Base-by-base conservation (phyloP, 2,797 vertebrate genomes). In the Knipowitschia caucasica region DNA sequence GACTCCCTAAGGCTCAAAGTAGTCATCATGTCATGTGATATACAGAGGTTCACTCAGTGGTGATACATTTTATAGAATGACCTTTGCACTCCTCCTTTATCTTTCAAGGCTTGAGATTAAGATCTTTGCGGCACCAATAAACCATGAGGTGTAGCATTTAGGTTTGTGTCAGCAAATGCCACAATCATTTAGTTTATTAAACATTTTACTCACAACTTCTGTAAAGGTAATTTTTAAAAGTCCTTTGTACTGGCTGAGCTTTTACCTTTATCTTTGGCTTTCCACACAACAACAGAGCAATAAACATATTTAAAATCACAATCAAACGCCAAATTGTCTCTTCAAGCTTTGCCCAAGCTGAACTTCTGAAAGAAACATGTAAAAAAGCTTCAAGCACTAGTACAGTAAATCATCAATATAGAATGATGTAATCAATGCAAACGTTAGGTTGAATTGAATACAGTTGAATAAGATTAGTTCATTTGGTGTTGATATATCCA, bases 231-330 rank as follows among this genome's bases (percentile, higher is more conserved):
- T n/a, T n/a, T n/a, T n/a, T 5, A 54, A 24, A 70, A 53, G 69
- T 54, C 54, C 44, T 8, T 26, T 31, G 59, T 59, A 57, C 11
- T 2, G 25, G 11, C 5, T 75, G 69, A 82, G 45, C 74, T 80
- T 78, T 80, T 67, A 82, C 66, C 75, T 44, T 59, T 69, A 47
- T 69, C 60, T 52, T 21, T 20, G 8, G 60, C 43, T 47, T 50
- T 51, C 56, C 42, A 58, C 71, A 50, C 38, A 51, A 74, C 75
- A 78, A 80, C 68, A 81, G 15, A 72, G 67, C 12, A 54, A 82
- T 87, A 86, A 88, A 89, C n/a, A 35, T 53, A 78, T 69, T 82
- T 80, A 30, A 68, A 62, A 51, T 11, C 14, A 52, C 39, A 36
- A 14, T 34, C 56, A 63, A 56, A 70, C 64, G 78, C 71, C 73